Conservation (phyloP, 2,797 vertebrate genomes). For the Carduelis carduelis region DNA sequence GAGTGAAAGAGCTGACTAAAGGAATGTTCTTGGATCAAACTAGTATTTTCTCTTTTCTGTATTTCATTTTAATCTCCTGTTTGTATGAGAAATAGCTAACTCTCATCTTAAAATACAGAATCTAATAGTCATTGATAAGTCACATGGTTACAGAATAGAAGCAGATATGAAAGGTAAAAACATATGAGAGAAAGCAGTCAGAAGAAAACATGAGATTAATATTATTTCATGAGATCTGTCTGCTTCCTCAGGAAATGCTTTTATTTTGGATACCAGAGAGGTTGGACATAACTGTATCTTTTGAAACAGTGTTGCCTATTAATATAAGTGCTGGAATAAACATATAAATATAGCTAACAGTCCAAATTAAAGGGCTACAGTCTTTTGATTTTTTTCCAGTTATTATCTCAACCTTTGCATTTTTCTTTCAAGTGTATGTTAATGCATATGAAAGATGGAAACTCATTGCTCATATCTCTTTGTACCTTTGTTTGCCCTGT, state of each 20-base stretch:
- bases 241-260: neutral
- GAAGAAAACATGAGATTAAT: neutral
- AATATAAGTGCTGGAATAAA: neutral
- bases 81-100: neutral
- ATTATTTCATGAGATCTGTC: neutral
- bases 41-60: neutral
- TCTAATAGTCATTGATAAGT: neutral
- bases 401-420: neutral
- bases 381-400: neutral
- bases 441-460: neutral
- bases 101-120: neutral
- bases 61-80: neutral
- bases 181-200: neutral
- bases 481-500: neutral
- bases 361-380: neutral
- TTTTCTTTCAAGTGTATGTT: neutral
- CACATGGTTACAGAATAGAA: neutral
- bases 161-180: neutral
- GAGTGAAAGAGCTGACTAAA: neutral
- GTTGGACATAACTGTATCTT: neutral
- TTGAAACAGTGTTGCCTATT: neutral
- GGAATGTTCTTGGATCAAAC: neutral
- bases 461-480: neutral
- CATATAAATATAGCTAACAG: neutral
- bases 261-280: neutral